Conservation (phyloP, 2,888 invertebrate species). For the Coenonympha glycerion region DNA sequence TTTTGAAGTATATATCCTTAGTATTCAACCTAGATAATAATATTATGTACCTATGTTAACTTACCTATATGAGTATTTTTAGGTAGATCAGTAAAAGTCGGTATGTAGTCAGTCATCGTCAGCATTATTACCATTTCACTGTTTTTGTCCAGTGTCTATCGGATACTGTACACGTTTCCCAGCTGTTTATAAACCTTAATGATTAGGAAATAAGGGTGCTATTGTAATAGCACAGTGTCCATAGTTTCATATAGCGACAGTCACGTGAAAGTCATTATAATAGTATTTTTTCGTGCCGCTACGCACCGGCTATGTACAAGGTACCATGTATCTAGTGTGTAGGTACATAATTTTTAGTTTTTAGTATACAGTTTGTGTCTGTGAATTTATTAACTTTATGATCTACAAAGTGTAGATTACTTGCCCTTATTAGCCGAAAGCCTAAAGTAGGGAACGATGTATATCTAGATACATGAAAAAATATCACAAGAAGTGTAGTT, state of each 20-base stretch:
- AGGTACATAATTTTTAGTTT: too few relatives aligned
- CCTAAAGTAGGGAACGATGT: too few relatives aligned
- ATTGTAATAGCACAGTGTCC: not conserved
- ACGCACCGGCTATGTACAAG: conserved; percentile 15
- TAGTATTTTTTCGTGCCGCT: conserved; percentile 22
- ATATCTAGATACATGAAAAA: too few relatives aligned
- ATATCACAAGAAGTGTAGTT: too few relatives aligned
- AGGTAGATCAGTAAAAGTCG: not conserved
- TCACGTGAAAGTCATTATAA: conserved; percentile 26
- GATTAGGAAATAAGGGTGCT: not conserved
- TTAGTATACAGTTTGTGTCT: not conserved
- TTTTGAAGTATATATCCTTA: too few relatives aligned
- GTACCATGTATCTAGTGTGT: too few relatives aligned
- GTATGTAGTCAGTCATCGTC: not conserved
- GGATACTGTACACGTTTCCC: not conserved
- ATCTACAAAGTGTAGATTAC: too few relatives aligned
- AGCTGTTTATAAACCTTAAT: not conserved
- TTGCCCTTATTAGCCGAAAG: too few relatives aligned
- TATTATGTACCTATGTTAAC: too few relatives aligned
- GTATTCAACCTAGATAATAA: too few relatives aligned
- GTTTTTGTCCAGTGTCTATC: not conserved
- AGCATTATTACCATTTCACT: not conserved
- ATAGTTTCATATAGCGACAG: conserved; percentile 2
- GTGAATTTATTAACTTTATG: not conserved
- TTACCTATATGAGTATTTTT: too few relatives aligned